phyloP scores from a whole-genome alignment of 2,888 invertebrate species.

The Trachelus stipa region DNA sequence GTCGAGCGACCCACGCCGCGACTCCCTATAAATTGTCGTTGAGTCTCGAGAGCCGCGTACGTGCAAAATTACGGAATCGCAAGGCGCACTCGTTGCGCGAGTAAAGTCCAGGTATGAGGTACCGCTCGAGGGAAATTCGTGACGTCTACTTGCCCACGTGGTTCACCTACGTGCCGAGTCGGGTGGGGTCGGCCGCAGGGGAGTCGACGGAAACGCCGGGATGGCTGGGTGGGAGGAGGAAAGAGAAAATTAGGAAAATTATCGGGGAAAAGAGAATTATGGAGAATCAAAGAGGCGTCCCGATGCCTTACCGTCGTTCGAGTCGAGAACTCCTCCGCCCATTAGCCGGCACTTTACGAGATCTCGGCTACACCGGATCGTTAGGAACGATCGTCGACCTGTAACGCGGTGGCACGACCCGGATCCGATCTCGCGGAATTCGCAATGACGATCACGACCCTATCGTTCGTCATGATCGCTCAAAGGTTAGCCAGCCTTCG shows the following conservation, averaged over 20 bases:
- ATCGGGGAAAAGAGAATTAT: not conserved
- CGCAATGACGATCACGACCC: constrained; percentile 44
- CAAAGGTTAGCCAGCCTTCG: constrained; percentile 4
- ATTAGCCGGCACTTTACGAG: not conserved
- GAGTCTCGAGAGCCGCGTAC: not conserved
- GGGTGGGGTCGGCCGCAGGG: not conserved
- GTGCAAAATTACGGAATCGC: not conserved
- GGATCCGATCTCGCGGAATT: constrained; percentile 52
- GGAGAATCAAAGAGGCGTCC: not conserved
- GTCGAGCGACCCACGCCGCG: constrained; percentile 46
- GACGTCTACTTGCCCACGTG: not conserved
- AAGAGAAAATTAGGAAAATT: not conserved
- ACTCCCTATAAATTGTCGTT: constrained; percentile 51
- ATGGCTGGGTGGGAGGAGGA: not conserved
- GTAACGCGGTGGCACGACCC: constrained; percentile 43
- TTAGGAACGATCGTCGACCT: constrained; percentile 7
- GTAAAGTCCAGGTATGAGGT: not conserved
- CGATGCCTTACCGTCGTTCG: not conserved
- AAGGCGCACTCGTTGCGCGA: not conserved
- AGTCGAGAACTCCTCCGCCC: not conserved
- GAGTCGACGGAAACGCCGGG: too few relatives aligned
- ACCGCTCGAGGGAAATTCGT: not conserved
- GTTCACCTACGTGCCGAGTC: not conserved
- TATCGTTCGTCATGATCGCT: constrained; percentile 28
- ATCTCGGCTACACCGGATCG: not conserved